Evolutionary conservation across 1,140 invertebrate species (phyloP), one percentile per base, ranked within the genome.

Genomic region (Rhyzopertha dominica): DNA sequence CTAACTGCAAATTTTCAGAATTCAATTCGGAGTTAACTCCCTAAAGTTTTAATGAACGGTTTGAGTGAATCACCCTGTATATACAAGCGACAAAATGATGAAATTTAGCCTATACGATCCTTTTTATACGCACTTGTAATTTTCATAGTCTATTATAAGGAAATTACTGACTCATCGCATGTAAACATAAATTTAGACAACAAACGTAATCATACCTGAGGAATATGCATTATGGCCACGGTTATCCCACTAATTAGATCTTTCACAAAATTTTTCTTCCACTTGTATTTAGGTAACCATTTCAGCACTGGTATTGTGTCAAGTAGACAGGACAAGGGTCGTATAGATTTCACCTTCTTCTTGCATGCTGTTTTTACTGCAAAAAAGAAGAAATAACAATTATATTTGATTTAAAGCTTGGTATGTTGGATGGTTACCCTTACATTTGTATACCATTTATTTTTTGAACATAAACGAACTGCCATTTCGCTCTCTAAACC

Each of bases 211-310:
- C n/a, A n/a, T n/a, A 56, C 84, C 77, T 89, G 86, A n/a, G 85
- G 85, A 44, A 89, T 84, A 57, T 89, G 82, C 76, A 90, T 81
- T 24, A 88, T 74, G 8, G 81, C 82, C 2, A 87, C 81, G 1
- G 85, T 88, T 35, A 77, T 64, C 13, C 78, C 78, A 34, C 77
- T 73, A 3, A 80, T 61, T 3, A 80, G 36, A 61, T 83, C 80
- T n/a, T 69, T 66, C 1, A 72, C 36, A 37, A 80, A 60, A 54
- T 76, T 60, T 17, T 65, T 53, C 43, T 68, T 74, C 69, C 71
- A 77, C 32, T 71, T 60, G 48, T 81, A 81, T 8, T 66, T 61
- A 3, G 68, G 68, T 2, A 81, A 45, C 78, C 78, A 80, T 49
- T 64, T 48, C 18, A 72, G 47, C n/a, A 79, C 58, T 5, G 79